These are phyloP conservation scores for Crenichthys baileyi DNA, from an alignment of 2,797 vertebrate genomes.

Conservation along the genomic window DNA sequence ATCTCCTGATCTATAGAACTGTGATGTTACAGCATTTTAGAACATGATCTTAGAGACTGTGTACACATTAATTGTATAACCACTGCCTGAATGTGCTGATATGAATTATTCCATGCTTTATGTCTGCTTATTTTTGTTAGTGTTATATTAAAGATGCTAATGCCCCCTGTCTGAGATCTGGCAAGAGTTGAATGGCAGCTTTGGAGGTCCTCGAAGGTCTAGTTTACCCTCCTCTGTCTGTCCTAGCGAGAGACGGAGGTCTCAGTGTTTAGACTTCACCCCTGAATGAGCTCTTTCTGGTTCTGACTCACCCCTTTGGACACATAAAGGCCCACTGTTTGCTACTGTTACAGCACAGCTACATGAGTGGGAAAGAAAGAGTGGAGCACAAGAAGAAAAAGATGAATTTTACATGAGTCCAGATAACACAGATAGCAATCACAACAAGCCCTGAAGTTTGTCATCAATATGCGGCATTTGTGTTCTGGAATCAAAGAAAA, in stretches of 20 bases:
- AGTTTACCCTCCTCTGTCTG: conserved; percentile 31
- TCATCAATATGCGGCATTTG: neutral
- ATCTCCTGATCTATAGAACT: neutral
- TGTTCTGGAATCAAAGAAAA: conserved; percentile 6
- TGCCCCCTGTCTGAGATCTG: conserved; percentile 10
- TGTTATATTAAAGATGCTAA: conserved; percentile 20
- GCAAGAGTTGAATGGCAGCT: conserved; percentile 20
- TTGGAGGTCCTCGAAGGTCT: conserved; percentile 37
- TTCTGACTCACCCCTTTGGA: conserved; percentile 68
- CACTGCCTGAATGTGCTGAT: conserved; percentile 8
- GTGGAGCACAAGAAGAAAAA: conserved; percentile 27
- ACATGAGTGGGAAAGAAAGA: conserved; percentile 47
- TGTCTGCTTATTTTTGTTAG: conserved; percentile 21
- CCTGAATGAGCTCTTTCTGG: conserved; percentile 74
- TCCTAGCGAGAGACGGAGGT: conserved; percentile 60
- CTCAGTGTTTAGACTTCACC: conserved; percentile 66
- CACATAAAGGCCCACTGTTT: conserved; percentile 75
- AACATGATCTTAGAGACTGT: neutral
- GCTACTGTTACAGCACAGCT: conserved; percentile 51
- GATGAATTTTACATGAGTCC: conserved; percentile 27
- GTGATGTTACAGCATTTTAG: neutral
- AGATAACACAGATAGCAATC: conserved; percentile 27
- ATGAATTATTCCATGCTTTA: neutral
- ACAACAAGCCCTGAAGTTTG: conserved; percentile 15
- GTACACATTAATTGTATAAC: neutral